Evolutionary conservation across 2,113 vertebrate species (phyloP).

Genomic region (Furnarius figulus): DNA sequence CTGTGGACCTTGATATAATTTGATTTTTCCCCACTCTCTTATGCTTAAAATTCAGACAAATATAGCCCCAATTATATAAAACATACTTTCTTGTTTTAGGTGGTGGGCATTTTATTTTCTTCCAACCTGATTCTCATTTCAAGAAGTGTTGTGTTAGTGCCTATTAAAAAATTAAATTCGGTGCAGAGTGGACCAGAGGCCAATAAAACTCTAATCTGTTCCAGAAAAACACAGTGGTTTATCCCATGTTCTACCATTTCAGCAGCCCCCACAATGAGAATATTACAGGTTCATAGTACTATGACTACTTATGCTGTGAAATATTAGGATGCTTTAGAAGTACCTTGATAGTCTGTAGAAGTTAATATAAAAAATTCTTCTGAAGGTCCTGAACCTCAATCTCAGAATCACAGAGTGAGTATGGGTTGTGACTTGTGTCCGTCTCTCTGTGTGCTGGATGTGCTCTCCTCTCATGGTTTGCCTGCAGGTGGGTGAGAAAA

Average conservation of each 20-base stretch:
- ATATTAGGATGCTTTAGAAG: background rate
- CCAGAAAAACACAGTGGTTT: background rate
- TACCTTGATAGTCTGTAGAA: background rate
- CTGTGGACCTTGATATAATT: background rate
- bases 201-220: background rate
- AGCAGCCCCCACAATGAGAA: background rate
- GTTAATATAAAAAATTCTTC: background rate
- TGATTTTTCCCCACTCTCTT: background rate
- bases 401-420: background rate
- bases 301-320: background rate
- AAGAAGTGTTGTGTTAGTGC: background rate
- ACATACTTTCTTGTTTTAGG: background rate
- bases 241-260: background rate
- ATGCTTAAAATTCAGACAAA: background rate
- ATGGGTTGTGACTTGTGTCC: background rate
- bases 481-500: background rate
- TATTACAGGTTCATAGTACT: accelerated
- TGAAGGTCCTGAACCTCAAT: background rate
- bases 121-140: background rate
- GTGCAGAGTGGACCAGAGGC: background rate
- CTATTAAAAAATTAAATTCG: background rate
- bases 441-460: background rate
- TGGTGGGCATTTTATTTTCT: background rate
- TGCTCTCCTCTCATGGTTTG: background rate
- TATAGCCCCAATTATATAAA: background rate